Evolutionary conservation across 1,140 invertebrate species (phyloP).

Genomic region (Brachionus calyciflorus): DNA sequence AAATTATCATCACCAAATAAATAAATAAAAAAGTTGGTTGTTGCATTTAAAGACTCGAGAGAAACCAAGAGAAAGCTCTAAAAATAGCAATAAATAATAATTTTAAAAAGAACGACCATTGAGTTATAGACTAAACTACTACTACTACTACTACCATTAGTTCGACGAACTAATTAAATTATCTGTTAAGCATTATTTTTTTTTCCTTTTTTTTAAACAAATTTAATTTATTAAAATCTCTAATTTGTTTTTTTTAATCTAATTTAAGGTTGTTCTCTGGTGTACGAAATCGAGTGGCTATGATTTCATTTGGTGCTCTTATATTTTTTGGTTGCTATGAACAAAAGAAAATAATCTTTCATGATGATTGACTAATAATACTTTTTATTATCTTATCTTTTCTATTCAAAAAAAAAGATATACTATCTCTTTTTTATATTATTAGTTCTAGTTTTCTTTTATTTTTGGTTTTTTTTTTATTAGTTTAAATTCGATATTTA

Average conservation of each 20-base stretch:
- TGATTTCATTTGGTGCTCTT: constrained; percentile 33
- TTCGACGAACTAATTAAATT: not conserved
- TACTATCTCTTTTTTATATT: no score
- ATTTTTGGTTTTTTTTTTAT: no score
- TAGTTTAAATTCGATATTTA: no score
- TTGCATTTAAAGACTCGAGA: no score
- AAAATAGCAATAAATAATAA: no score
- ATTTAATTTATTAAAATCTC: not conserved
- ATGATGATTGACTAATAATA: not conserved
- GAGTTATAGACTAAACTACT: not conserved
- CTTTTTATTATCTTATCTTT: not conserved
- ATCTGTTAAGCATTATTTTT: constrained; percentile 42
- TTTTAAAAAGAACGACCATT: not conserved
- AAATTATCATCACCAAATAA: not conserved
- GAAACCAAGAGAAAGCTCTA: no score
- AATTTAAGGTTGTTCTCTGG: not conserved
- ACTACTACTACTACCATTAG: not conserved
- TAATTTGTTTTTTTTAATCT: not conserved
- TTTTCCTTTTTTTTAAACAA: not conserved
- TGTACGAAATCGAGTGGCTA: constrained; percentile 1
- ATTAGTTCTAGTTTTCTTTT: no score
- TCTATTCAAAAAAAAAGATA: no score
- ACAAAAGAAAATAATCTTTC: constrained; percentile 5
- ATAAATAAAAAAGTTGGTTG: no score
- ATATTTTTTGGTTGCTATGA: constrained; percentile 35